Evolutionary conservation across 2,113 vertebrate species (phyloP).

Genomic region (Salvator merianae): DNA sequence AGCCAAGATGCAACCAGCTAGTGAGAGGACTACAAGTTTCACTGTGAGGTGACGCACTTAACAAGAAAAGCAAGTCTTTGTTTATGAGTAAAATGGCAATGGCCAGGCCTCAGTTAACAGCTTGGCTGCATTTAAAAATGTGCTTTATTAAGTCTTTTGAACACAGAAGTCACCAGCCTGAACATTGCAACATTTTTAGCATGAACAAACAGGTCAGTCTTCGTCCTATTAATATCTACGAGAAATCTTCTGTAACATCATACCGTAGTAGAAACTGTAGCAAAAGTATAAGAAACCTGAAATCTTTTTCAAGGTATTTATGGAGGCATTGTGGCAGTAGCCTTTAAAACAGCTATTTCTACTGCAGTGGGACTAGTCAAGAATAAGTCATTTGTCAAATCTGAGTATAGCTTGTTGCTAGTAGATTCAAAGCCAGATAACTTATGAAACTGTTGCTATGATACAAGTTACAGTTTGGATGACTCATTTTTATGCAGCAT

Average conservation of each 20-base stretch:
- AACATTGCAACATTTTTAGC: not conserved
- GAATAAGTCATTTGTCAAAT: not conserved
- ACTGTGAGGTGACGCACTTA: not conserved
- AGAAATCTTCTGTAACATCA: slow-evolving; percentile 2
- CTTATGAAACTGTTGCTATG: slow-evolving; percentile 64
- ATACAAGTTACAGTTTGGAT: slow-evolving; percentile 45
- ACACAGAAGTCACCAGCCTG: not conserved
- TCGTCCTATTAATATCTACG: not conserved
- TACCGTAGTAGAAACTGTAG: not conserved
- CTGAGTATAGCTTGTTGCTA: slow-evolving; percentile 24
- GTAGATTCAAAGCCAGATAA: slow-evolving; percentile 38
- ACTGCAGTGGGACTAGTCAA: not conserved
- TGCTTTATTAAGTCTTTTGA: not conserved
- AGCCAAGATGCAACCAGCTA: not conserved
- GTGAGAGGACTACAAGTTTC: not conserved
- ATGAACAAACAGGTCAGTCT: not conserved
- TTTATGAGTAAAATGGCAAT: not conserved
- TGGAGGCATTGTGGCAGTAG: not conserved
- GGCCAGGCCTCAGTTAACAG: not conserved
- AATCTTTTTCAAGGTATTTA: not conserved
- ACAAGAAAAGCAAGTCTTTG: not conserved
- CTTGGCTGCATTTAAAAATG: not conserved
- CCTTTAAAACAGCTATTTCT: not conserved
- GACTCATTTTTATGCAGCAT: slow-evolving; percentile 64
- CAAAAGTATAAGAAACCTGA: not conserved